Conservation (phyloP, 2,888 invertebrate genomes). For the Hoplodrina ambigua region DNA sequence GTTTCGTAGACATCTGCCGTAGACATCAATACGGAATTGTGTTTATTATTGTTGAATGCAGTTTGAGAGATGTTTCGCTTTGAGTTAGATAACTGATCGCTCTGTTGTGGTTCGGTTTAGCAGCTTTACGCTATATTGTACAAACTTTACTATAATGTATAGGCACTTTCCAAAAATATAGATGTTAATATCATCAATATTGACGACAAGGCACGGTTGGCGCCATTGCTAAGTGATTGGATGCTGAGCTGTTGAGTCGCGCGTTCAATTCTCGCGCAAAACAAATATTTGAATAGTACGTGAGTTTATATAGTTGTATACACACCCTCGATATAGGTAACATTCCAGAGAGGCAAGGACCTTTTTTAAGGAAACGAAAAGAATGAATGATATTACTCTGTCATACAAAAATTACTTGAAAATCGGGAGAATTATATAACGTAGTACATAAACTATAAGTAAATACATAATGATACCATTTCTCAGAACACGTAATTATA, state of each 20-base stretch:
- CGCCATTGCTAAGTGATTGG: too few species aligned
- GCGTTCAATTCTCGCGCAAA: too few species aligned
- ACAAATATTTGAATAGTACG: too few species aligned
- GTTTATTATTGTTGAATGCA: conserved; percentile 48
- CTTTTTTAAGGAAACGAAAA: too few species aligned
- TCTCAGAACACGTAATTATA: conserved; percentile 24
- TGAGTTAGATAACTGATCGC: conserved; percentile 24
- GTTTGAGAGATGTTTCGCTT: conserved; percentile 22
- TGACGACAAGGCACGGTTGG: too few species aligned
- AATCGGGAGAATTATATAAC: not conserved
- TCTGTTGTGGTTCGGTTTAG: conserved; percentile 1
- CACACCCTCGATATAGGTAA: too few species aligned
- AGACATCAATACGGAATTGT: conserved; percentile 52
- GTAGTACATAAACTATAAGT: not conserved
- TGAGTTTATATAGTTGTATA: too few species aligned
- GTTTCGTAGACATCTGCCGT: conserved; percentile 61
- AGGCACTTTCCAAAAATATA: too few species aligned
- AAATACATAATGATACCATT: conserved; percentile 2
- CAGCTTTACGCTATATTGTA: not conserved
- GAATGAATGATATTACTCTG: not conserved
- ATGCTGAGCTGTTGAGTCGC: too few species aligned
- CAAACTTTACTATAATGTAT: not conserved
- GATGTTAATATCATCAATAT: too few species aligned
- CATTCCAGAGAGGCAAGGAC: too few species aligned
- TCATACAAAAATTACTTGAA: not conserved